phyloP scores from a whole-genome alignment of 1,140 invertebrate species.

The Temnothorax curvispinosus region DNA sequence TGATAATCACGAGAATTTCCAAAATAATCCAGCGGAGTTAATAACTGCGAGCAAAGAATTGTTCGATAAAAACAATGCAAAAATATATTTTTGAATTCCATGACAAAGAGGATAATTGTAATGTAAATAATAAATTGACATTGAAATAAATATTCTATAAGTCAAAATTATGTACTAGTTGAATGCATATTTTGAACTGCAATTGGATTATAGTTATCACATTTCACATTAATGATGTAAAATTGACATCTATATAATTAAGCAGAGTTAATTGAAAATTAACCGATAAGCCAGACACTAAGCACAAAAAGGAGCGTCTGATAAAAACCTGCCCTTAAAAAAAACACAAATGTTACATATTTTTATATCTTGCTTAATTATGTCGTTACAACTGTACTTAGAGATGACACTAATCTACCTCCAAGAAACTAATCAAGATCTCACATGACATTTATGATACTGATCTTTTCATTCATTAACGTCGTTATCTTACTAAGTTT shows the following conservation, averaged over 20 bases:
- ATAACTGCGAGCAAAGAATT: neutral
- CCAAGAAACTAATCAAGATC: conserved; percentile 21
- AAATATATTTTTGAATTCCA: neutral
- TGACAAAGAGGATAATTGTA: neutral
- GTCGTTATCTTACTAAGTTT: neutral
- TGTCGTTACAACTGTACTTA: neutral
- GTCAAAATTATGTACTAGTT: neutral
- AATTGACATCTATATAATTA: neutral
- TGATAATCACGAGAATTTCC: neutral
- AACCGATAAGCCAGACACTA: neutral
- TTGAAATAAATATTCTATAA: neutral
- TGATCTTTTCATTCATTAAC: neutral
- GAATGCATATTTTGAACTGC: neutral
- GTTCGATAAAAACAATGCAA: neutral
- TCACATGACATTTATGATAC: neutral
- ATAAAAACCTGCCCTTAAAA: neutral
- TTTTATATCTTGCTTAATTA: conserved; percentile 19
- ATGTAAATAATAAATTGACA: neutral
- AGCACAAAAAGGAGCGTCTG: neutral
- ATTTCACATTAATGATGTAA: no score
- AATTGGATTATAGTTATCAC: neutral
- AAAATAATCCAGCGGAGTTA: neutral
- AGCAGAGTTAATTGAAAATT: neutral
- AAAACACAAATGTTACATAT: neutral
- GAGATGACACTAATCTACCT: neutral